A percentile compares a stretch with the other conserved stretches of the same genome.
phyloP scores from a whole-genome alignment of 2,888 invertebrate species.

The Conchocele bisecta region DNA sequence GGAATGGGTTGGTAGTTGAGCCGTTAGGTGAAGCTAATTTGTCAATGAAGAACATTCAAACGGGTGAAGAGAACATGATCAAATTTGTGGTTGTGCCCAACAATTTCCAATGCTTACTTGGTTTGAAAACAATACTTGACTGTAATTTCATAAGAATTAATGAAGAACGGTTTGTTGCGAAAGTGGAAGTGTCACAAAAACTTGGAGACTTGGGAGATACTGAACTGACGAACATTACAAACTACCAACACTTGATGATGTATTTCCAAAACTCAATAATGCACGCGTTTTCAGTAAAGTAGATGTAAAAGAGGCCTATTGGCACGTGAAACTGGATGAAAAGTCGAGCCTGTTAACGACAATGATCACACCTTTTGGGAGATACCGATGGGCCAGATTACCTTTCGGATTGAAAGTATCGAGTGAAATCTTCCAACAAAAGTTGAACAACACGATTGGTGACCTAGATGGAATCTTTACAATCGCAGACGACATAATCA shows the following conservation, averaged over 20 bases:
- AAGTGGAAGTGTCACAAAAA: constrained; percentile 2
- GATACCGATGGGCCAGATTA: constrained; percentile 42
- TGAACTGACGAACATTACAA: constrained; percentile 38
- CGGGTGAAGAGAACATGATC: background rate
- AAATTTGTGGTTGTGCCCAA: constrained; percentile 25
- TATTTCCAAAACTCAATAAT: constrained; percentile 51
- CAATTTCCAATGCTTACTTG: constrained; percentile 11
- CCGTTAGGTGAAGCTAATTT: constrained; percentile 38
- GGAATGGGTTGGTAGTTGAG: constrained; percentile 34
- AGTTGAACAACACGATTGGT: constrained; percentile 36
- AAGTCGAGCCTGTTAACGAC: constrained; percentile 50
- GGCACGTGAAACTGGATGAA: constrained; percentile 52
- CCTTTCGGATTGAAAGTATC: constrained; percentile 38
- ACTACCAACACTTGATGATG: constrained; percentile 55
- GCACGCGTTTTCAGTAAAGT: constrained; percentile 55
- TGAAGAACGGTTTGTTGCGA: constrained; percentile 25
- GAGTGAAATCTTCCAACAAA: constrained; percentile 52
- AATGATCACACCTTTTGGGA: constrained; percentile 58
- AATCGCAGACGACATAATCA: constrained; percentile 44
- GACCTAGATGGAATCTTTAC: constrained; percentile 34
- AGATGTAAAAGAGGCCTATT: constrained; percentile 54
- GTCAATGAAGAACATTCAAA: constrained; percentile 37
- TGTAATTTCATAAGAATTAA: constrained; percentile 21
- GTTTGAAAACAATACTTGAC: constrained; percentile 22
- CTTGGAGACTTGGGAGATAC: constrained; percentile 29